A percentile compares a stretch with the other conserved stretches of the same genome.
Conservation (phyloP, 1,140 invertebrate genomes). For the Pemphigus obesinymphae region DNA sequence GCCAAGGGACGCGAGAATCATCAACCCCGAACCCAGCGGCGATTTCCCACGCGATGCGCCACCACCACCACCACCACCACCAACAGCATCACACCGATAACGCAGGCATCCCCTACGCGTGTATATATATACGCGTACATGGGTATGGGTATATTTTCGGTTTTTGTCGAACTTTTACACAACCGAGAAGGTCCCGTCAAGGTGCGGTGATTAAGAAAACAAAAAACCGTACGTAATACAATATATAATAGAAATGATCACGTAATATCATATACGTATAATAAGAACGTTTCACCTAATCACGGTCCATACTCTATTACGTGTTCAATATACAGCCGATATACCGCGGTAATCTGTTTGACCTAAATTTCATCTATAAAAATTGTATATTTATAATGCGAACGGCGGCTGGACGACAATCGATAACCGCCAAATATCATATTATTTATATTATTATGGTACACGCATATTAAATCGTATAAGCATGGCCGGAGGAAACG, state of each 20-base stretch:
- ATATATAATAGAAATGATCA: background rate
- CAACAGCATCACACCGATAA: background rate
- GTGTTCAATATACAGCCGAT: no score
- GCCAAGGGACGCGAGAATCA: background rate
- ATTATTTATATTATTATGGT: background rate
- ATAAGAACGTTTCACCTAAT: no score
- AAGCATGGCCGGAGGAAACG: no score
- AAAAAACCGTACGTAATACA: background rate
- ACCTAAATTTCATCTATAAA: background rate
- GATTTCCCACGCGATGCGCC: conserved; percentile 30
- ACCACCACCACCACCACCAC: background rate
- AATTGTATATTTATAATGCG: background rate
- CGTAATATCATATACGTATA: background rate
- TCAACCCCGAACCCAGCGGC: conserved; percentile 31
- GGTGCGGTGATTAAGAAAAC: background rate
- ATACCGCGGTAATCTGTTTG: background rate
- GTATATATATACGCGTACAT: no score
- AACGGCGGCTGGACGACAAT: background rate
- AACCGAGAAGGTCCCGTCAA: background rate
- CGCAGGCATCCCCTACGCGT: no score
- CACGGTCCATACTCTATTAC: no score
- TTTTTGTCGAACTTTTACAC: background rate
- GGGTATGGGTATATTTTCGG: no score
- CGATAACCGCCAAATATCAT: background rate
- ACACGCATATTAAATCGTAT: no score